Conservation (phyloP, 2,888 invertebrate species). For the Tetragnatha montana region DNA sequence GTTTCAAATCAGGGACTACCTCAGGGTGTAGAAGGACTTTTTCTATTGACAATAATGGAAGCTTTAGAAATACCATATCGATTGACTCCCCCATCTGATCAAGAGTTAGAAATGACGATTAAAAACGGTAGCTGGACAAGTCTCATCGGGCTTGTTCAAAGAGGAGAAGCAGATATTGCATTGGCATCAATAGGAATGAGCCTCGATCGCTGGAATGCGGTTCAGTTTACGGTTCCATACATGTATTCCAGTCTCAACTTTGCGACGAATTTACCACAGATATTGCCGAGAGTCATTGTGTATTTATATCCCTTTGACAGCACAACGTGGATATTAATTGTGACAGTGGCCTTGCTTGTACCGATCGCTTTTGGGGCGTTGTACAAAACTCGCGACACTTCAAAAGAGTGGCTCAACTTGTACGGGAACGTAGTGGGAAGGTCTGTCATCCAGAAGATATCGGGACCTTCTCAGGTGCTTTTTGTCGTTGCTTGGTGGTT, state of each 20-base stretch:
- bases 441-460: neutral
- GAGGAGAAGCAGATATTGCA: neutral
- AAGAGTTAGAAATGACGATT: neutral
- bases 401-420: neutral
- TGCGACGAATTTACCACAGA: neutral
- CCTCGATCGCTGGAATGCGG: neutral
- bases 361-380: neutral
- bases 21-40: neutral
- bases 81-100: neutral
- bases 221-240: neutral
- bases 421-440: neutral
- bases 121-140: neutral
- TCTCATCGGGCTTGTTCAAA: neutral
- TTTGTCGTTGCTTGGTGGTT: neutral
- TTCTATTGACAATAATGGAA: neutral
- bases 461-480: neutral
- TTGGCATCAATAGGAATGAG: neutral
- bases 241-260: neutral
- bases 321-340: neutral
- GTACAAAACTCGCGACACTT: neutral
- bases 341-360: neutral
- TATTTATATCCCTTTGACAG: neutral
- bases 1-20: neutral
- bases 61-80: neutral
- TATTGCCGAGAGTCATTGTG: neutral